Evolutionary conservation across 2,888 invertebrate genomes (phyloP), one percentile per base, ranked within the genome.

Genomic region (Cryptus armator): DNA sequence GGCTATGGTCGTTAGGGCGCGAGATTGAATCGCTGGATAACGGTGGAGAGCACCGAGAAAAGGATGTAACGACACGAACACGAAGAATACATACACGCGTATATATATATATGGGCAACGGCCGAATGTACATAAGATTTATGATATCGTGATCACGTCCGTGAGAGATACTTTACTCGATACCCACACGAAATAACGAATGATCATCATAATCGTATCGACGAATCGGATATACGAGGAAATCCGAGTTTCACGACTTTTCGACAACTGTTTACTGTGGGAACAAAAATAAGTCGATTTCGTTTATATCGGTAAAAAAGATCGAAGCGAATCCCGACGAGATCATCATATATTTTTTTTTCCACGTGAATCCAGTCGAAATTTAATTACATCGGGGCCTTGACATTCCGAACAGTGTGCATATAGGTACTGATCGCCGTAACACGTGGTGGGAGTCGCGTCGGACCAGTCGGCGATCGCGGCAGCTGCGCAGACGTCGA

Each of bases 1-100:
- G 53, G 68, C 64, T 37, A 62, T 19, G 81, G 62, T 77, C 72
- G 72, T 72, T 81, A 77, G 51, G 43, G 44, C 29, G 67, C 44
- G 32, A 81, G 81, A 84, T 84, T 68, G 81, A 81, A 84, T 74
- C 77, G 51, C 37, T 72, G 77, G 81, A 74, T 81, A 81, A 84
- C 68, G 24, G 59, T 62, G 37, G 24, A 51, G 24, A 68, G 46
- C 59, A 53, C 62, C 62, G 62, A 66, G 16, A 68, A 44, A 56
- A 68, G 56, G n/a, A 76, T 70, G 32, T 37, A 64, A 75, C 62
- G 70, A 68, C 68, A 29, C 24, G 56, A 74, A 53, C 72, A 14
- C 46, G 19, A 62, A 44, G 44, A 62, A 62, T 32, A 7, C n/a
- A 62, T 24, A 16, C 19, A 19, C 19, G 59, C 14, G 32, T 14